Evolutionary conservation across 2,113 vertebrate genomes (phyloP), one percentile per base, ranked within the genome.

Genomic region (Leptobrachium ailaonicum): DNA sequence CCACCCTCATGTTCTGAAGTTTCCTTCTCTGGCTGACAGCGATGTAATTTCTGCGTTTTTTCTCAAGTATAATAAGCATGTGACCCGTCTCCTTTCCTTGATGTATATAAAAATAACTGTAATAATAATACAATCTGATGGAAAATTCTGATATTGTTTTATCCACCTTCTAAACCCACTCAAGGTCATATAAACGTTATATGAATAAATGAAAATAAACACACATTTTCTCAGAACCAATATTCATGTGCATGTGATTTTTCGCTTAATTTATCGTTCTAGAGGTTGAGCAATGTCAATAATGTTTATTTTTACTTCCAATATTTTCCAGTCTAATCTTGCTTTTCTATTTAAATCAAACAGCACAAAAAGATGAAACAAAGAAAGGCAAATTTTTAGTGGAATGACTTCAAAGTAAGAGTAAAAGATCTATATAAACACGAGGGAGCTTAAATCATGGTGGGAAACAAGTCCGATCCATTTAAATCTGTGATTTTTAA

Each of bases 171-270:
- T 4, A 69, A 69, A 45, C 13, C 42, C 67, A 14, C 14, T 44
- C 67, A 69, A 45, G 41, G 41, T 43, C 66, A 45, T 69, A 45
- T 69, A 4, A 69, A 45, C 2, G 42, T 69, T 13, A 45, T 42
- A 1, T 12, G 56, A 12, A 14, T 69, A 42, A 69, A 69, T 42
- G 67, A 44, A 69, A 69, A 69, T 69, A 69, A 69, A 69, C 67
- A 45, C 67, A 45, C 4, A 41, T 1, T 8, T 69, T 44, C 67
- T 44, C 41, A 14, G 6, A 69, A 69, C 11, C 42, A n/a, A 6
- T n/a, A 3, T 12, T 14, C 67, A 69, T 43, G 67, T 69, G 67
- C n/a, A 44, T 42, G 14, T n/a, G 11, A 69, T 69, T 69, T 32
- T 69, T 13, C 41, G 44, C 4, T 44, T 43, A 40, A 45, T 44